Conservation (phyloP, 2,113 vertebrate species). For the Gymnorhina tibicen region DNA sequence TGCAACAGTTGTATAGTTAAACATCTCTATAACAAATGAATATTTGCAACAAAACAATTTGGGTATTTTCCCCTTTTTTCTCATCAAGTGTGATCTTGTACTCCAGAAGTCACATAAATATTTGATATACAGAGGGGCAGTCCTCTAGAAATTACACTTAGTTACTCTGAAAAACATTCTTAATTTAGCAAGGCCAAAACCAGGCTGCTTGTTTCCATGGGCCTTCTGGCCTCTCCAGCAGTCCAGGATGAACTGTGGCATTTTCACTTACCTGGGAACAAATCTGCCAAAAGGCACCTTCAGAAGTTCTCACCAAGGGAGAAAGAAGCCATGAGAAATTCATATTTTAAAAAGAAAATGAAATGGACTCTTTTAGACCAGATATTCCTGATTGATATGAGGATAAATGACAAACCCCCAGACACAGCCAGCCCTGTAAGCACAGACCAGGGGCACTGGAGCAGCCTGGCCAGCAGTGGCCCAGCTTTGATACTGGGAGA, state of each 20-base stretch:
- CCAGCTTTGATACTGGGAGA: neutral
- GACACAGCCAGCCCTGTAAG: neutral
- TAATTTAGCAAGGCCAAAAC: neutral
- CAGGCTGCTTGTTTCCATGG: neutral
- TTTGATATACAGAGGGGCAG: neutral
- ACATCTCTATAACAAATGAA: neutral
- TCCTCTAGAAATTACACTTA: neutral
- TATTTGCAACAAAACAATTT: neutral
- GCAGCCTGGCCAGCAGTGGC: neutral
- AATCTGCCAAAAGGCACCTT: neutral
- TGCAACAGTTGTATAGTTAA: neutral
- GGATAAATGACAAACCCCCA: neutral
- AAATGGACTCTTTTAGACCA: neutral
- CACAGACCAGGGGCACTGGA: neutral
- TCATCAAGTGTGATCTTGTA: neutral
- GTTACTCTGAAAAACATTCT: neutral
- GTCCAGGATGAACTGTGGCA: fast-evolving
- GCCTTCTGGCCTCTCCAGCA: neutral
- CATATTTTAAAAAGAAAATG: fast-evolving
- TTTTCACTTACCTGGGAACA: neutral
- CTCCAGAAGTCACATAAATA: neutral
- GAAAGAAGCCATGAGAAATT: neutral
- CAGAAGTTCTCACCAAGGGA: neutral
- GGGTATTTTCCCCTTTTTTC: neutral
- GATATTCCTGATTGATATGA: neutral